Conservation (phyloP, 2,888 invertebrate genomes). For the Drosophila fungiperda region DNA sequence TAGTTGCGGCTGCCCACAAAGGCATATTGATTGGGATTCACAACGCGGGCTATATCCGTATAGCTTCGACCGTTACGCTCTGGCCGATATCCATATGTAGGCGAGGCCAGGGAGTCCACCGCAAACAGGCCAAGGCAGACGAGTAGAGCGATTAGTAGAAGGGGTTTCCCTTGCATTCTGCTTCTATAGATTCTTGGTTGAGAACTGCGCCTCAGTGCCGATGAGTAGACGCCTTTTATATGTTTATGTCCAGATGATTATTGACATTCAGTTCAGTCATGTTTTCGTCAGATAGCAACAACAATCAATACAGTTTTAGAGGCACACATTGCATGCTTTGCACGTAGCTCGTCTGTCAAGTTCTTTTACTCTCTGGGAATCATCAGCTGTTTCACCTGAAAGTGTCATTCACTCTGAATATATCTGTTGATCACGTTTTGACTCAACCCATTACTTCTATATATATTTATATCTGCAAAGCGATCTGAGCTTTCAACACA, state of each 20-base stretch:
- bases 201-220: slow-evolving; percentile 53
- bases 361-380: slow-evolving; percentile 17
- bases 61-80: slow-evolving; percentile 86
- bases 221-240: slow-evolving; percentile 57
- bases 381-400: slow-evolving; percentile 38
- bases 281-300: slow-evolving; percentile 1
- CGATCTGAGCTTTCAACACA: slow-evolving; percentile 19
- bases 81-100: slow-evolving; percentile 28
- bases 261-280: slow-evolving; percentile 57
- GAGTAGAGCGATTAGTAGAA: slow-evolving; percentile 32
- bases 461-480: not conserved
- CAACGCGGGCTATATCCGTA: slow-evolving; percentile 89
- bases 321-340: slow-evolving; percentile 43
- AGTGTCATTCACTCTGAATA: slow-evolving; percentile 67
- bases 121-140: slow-evolving; percentile 35
- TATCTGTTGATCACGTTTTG: slow-evolving; percentile 36
- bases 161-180: slow-evolving; percentile 47
- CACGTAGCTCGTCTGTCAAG: slow-evolving; percentile 54
- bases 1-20: slow-evolving; percentile 84
- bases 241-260: slow-evolving; percentile 33
- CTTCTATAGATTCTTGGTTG: slow-evolving; percentile 27
- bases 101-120: slow-evolving; percentile 10
- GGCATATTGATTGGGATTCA: slow-evolving; percentile 87
- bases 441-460: slow-evolving; percentile 10
- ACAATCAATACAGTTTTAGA: too few relatives aligned